Evolutionary conservation across 2,797 vertebrate genomes (phyloP).

Genomic region (Spinus olivaceus): DNA sequence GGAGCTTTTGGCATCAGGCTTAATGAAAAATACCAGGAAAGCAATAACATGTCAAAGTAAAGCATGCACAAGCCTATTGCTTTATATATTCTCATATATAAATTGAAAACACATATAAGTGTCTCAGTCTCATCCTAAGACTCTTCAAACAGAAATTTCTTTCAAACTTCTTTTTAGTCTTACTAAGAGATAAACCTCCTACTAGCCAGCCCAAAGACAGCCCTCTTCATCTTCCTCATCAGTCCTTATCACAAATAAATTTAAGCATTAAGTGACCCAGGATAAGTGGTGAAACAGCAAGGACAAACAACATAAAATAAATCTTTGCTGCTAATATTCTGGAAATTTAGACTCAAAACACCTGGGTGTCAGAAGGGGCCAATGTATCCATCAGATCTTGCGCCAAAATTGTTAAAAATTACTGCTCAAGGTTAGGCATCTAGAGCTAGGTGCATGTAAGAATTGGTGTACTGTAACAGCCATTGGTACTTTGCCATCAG

Average conservation of each 20-base stretch:
- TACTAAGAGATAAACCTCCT: background rate
- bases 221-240: background rate
- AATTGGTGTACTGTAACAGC: background rate
- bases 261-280: background rate
- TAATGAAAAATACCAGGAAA: slow-evolving; percentile 55
- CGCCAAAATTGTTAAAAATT: slow-evolving; percentile 1
- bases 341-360: background rate
- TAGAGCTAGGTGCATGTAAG: background rate
- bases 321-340: background rate
- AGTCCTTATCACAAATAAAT: background rate
- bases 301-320: background rate
- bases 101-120: background rate
- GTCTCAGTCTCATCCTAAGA: background rate
- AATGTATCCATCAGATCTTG: background rate
- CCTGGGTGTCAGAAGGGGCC: background rate
- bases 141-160: background rate
- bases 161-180: background rate
- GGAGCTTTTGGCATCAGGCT: slow-evolving; percentile 13
- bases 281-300: background rate
- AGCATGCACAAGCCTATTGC: background rate
- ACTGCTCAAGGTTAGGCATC: background rate
- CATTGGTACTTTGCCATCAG: background rate
- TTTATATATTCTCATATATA: background rate
- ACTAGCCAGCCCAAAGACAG: background rate
- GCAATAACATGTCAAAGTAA: slow-evolving; percentile 14